Evolutionary conservation across 2,113 vertebrate genomes (phyloP).

Genomic region (Cryptoleucopteryx plumbea): DNA sequence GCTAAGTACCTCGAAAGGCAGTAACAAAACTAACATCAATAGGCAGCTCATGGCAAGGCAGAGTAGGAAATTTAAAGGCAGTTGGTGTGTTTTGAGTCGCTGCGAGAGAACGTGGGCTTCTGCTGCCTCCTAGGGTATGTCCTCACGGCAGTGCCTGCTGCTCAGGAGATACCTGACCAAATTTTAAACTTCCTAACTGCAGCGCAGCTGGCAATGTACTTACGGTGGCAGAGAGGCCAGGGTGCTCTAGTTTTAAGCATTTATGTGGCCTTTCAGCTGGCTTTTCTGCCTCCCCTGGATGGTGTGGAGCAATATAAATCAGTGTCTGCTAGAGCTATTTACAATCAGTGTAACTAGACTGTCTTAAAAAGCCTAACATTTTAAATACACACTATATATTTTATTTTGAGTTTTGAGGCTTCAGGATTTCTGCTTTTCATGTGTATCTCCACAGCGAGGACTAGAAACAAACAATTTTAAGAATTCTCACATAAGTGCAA

Average conservation of each 20-base stretch:
- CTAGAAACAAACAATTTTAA: neutral
- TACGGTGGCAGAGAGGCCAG: neutral
- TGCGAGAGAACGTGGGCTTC: neutral
- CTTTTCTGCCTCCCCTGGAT: neutral
- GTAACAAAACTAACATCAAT: neutral
- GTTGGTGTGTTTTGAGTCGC: neutral
- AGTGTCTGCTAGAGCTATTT: neutral
- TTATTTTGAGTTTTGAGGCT: neutral
- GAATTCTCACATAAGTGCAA: neutral
- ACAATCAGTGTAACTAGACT: neutral
- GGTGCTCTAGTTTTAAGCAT: neutral
- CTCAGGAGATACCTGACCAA: neutral
- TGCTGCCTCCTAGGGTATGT: slow-evolving; percentile 58
- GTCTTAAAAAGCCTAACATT: neutral
- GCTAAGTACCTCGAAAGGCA: neutral
- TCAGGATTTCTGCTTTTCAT: neutral
- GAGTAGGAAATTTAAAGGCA: neutral
- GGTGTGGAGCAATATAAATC: neutral
- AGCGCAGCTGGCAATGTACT: neutral
- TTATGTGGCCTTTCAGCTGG: neutral
- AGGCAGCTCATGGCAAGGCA: neutral
- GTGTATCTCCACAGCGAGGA: neutral
- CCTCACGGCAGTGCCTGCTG: neutral
- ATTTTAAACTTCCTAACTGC: neutral
- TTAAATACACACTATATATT: neutral